Conservation (phyloP, 2,113 vertebrate genomes). For the Neotoma lepida region DNA sequence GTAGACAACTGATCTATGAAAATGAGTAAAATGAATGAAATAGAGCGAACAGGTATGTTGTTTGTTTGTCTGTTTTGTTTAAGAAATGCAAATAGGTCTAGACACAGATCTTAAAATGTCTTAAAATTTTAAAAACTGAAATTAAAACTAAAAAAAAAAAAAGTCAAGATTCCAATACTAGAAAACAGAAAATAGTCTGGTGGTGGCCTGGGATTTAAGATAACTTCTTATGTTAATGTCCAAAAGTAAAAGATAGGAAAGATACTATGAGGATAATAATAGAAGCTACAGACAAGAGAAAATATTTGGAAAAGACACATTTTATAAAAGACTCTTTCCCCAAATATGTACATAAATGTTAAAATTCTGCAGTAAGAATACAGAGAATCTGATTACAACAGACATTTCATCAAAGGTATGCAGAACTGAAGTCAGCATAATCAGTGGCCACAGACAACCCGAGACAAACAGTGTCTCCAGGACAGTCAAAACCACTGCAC, state of each 20-base stretch:
- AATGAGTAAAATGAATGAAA: not conserved
- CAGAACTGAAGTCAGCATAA: not conserved
- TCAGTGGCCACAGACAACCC: not conserved
- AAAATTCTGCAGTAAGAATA: not conserved
- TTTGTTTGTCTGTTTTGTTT: not conserved
- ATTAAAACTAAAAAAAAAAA: not conserved
- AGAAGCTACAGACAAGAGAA: not conserved
- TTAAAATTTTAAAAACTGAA: not conserved
- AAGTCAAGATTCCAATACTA: not conserved
- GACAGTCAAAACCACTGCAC: not conserved
- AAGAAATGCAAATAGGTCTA: not conserved
- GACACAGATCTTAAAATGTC: not conserved
- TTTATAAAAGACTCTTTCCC: not conserved
- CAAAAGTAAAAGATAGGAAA: conserved; percentile 9
- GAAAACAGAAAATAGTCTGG: not conserved
- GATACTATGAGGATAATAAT: not conserved
- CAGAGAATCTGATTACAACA: not conserved
- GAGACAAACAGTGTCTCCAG: not conserved
- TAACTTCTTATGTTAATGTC: not conserved
- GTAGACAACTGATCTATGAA: not conserved
- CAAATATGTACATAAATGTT: not conserved
- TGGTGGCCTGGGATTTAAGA: not conserved
- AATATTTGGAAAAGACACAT: not conserved
- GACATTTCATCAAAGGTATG: not conserved
- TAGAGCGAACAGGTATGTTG: not conserved